Evolutionary conservation across 2,888 invertebrate genomes (phyloP), one percentile per base, ranked within the genome.

Genomic region (Morpho achilles): DNA sequence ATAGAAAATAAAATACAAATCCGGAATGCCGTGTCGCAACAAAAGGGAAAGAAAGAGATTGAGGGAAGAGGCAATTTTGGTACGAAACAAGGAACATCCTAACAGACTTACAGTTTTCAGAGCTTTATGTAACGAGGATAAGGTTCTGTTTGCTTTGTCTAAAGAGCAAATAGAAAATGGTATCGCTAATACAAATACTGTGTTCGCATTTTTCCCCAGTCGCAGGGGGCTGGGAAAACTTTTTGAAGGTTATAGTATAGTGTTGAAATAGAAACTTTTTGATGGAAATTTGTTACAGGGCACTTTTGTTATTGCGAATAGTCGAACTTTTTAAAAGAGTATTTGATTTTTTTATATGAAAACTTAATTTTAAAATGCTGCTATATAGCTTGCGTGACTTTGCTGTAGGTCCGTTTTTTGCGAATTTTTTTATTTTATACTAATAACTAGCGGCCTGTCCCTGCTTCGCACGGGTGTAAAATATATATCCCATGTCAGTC

Each of bases 61-160:
- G 74, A 74, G 75, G 74, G 76, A 81, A 82, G 82, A 82, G 82
- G 80, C 85, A 85, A 86, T 85, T 84, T 84, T 80, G 72, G 75
- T 75, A 76, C 77, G 74, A 71, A 72, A 75, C 70, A 69, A 73
- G 73, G 77, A 79, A 75, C 75, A 72, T 58, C 51, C 45, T 41
- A 4, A 42, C 40, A 23, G n/a, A 45, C 56, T 65, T 68, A 65
- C 72, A 63, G 68, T 9, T 58, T 58, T 50, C 57, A 58, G 59
- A 45, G 68, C 65, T 68, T 75, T 66, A 45, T 32, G 64, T 7
- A 52, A 22, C 61, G 32, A 39, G 1, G 8, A 63, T 73, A 76
- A 67, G 70, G 65, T 47, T 59, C 60, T 59, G 59, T 69, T 69
- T 50, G 54, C 45, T 43, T 46, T 23, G 41, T 52, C 45, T 5